Evolutionary conservation across 2,888 invertebrate species (phyloP).

Genomic region (Biston betularia): DNA sequence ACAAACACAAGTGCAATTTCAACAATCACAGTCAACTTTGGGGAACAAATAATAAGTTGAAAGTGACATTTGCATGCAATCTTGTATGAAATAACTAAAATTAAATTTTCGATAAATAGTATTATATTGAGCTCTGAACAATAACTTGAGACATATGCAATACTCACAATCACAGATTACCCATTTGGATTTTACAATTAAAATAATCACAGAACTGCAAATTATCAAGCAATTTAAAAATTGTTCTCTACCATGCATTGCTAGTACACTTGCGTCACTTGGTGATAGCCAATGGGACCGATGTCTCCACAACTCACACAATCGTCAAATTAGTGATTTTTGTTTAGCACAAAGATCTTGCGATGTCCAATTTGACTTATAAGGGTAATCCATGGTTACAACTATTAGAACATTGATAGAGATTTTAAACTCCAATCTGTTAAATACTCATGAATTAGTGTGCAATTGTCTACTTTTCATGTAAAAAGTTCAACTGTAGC

Average conservation of each 20-base stretch:
- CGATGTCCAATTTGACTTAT: too few species aligned
- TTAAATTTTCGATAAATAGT: constrained; percentile 55
- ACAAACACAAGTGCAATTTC: constrained; percentile 19
- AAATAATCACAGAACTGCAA: too few species aligned
- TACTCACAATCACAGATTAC: constrained; percentile 46
- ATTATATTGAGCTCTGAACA: constrained; percentile 54
- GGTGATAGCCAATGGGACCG: too few species aligned
- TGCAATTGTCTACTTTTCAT: neutral
- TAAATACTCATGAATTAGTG: neutral
- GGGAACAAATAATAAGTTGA: constrained; percentile 77
- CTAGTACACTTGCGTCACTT: too few species aligned
- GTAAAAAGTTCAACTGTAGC: constrained; percentile 1
- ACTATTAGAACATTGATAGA: constrained; percentile 30
- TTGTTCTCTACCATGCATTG: too few species aligned
- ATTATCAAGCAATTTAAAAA: too few species aligned
- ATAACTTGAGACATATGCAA: constrained; percentile 47
- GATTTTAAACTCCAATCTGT: constrained; percentile 24
- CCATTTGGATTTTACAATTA: too few species aligned
- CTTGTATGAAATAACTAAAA: constrained; percentile 55
- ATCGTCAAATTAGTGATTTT: too few species aligned
- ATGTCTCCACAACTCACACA: too few species aligned
- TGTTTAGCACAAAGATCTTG: too few species aligned
- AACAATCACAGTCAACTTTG: constrained; percentile 61
- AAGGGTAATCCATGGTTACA: too few species aligned
- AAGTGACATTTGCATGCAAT: constrained; percentile 52